Conservation (phyloP, 2,888 invertebrate genomes). For the Tromatobia lineatoria region DNA sequence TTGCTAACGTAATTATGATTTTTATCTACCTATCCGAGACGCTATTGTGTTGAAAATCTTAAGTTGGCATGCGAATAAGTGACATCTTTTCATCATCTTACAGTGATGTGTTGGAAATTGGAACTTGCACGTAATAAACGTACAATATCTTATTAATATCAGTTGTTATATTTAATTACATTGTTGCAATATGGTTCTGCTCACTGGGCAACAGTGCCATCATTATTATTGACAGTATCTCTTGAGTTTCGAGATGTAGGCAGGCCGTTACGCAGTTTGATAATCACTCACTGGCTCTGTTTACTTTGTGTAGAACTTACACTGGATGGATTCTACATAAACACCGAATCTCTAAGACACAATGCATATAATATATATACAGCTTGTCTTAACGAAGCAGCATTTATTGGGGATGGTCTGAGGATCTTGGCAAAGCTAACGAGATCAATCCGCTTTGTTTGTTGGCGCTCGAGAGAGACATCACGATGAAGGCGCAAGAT, state of each 20-base stretch:
- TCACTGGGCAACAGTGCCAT: neutral
- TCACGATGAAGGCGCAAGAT: neutral
- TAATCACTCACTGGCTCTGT: neutral
- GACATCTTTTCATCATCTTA: no score
- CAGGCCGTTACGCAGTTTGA: neutral
- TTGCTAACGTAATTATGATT: no score
- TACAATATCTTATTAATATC: no score
- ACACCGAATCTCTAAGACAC: neutral
- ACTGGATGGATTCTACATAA: slow-evolving; percentile 3
- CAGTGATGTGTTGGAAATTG: no score
- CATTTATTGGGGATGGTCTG: slow-evolving; percentile 28
- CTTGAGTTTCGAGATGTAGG: neutral
- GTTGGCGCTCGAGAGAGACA: slow-evolving; percentile 14
- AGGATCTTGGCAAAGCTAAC: slow-evolving; percentile 40
- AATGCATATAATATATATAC: slow-evolving; percentile 19
- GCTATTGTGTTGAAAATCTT: no score
- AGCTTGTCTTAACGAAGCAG: slow-evolving; percentile 49
- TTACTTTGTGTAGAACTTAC: neutral
- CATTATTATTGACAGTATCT: neutral
- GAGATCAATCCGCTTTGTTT: slow-evolving; percentile 42
- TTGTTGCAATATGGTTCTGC: no score
- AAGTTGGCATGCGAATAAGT: no score
- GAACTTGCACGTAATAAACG: no score
- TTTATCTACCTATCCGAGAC: no score
- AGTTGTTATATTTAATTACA: no score